Base-by-base conservation (phyloP, 2,888 invertebrate genomes). In the Incurvaria masculella region DNA sequence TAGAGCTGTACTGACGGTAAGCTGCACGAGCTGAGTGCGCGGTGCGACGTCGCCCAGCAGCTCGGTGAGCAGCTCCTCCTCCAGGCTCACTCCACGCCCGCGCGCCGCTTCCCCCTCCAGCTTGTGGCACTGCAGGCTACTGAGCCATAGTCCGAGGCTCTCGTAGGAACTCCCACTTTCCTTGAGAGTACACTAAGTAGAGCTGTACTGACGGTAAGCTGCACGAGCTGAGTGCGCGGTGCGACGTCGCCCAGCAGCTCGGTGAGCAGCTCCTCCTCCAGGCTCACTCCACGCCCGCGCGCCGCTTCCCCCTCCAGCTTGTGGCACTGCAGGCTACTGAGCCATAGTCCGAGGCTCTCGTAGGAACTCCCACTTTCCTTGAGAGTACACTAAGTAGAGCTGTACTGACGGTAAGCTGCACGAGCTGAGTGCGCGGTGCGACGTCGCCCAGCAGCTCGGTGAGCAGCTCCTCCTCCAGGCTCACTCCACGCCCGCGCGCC, bases 1-100 rank as follows among this genome's bases (percentile, higher is more conserved):
- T n/a, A n/a, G n/a, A n/a, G n/a, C n/a, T n/a, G n/a, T n/a, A 59
- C 64, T 64, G 48, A 75, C 75, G 48, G 66, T 69, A 1, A 75
- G 62, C 48, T 69, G 61, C 2, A 74, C 67, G 6, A 61, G 45
- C 46, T 64, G 66, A 42, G 45, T 62, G 0, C 48, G 49, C 0
- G 71, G 69, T 0, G 68, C 67, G 50, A 69, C 60, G 51, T 76
- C 75, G 0, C 49, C 51, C 0, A 64, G 2, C 2, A 73, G 55
- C 45, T 67, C 63, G n/a, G 51, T 48, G 1, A 66, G 55, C 1
- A 75, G 59, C 4, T 26, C 18, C 20, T 69, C 67, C 40, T 65
- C n/a, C n/a, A n/a, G n/a, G n/a, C n/a, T n/a, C 26, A 17, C 23
- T 44, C 40, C 43, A 40, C 4, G n/a, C 56, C 51, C n/a, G n/a